Base-by-base conservation (phyloP, 1,140 invertebrate species). In the Chironomus striatipennis region DNA sequence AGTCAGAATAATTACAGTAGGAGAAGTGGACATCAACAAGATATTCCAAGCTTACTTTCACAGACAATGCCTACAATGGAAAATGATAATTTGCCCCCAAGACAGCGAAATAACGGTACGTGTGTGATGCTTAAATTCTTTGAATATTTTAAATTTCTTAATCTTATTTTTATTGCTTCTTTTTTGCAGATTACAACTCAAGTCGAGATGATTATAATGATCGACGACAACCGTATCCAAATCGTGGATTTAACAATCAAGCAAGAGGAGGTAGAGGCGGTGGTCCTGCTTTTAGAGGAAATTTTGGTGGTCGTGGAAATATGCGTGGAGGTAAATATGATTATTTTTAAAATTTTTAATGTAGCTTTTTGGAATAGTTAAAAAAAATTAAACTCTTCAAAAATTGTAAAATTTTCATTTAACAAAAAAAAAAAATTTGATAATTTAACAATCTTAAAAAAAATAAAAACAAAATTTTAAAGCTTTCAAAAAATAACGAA, bases 301-400 rank as follows among this genome's bases (percentile, higher is more conserved):
- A 43, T 24, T 18, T 20, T n/a, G 79, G 77, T 7, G 77, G 78
- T 18, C 76, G 74, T 43, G 34, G 21, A 43, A 75, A 75, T 73
- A 76, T 75, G 1, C 78, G 77, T 24, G 78, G 77, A 21, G 78
- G 77, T 12, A 75, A 78, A 70, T 78, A 77, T n/a, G 34, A 70
- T 43, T 76, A 15, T 43, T 76, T 77, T 12, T 73, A 76, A 20
- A 72, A 75, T 42, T 79, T 78, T 24, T 79, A 79, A 12, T 73
- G n/a, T 17, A 42, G 76, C 74, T 5, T 34, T 34, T 34, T 34
- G 24, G 2, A n/a, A n/a, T n/a, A n/a, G n/a, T n/a, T n/a, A n/a
- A n/a, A n/a, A n/a, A n/a, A n/a, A n/a, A n/a, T n/a, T n/a, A n/a
- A n/a, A n/a, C n/a, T n/a, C n/a, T n/a, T n/a, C n/a, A n/a, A n/a